A percentile compares a stretch with the other conserved stretches of the same genome.
phyloP scores from a whole-genome alignment of 2,888 invertebrate species.

The Caenorhabditis sp. region DNA sequence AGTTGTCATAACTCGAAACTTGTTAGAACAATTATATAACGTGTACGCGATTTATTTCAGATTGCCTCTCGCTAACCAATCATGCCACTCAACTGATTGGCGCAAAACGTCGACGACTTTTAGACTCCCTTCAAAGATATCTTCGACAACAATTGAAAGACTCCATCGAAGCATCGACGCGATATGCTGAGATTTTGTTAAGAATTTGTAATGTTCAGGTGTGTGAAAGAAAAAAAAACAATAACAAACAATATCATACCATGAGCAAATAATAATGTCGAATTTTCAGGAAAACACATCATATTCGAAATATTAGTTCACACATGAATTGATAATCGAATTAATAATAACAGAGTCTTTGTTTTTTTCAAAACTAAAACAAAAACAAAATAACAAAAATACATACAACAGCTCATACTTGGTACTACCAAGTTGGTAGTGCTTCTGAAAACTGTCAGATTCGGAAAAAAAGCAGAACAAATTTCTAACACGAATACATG shows the following conservation, averaged over 20 bases:
- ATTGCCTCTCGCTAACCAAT: slow-evolving; percentile 65
- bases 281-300: not conserved
- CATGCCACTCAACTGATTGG: slow-evolving; percentile 53
- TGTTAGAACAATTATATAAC: not conserved
- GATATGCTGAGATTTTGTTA: slow-evolving; percentile 44
- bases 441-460: not conserved
- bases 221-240: slow-evolving; percentile 3
- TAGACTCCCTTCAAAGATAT: slow-evolving; percentile 56
- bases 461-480: no score
- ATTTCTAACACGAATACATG: no score
- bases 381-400: slow-evolving; percentile 2
- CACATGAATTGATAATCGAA: not conserved
- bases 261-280: not conserved
- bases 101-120: slow-evolving; percentile 58
- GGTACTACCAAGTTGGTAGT: not conserved
- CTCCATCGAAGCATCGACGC: slow-evolving; percentile 32
- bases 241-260: not conserved
- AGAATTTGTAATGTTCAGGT: slow-evolving; percentile 56
- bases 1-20: slow-evolving; percentile 12
- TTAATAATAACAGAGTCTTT: not conserved
- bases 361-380: not conserved
- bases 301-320: not conserved
- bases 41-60: slow-evolving; percentile 38
- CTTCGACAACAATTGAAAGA: slow-evolving; percentile 42
- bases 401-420: not conserved